Percentiles rank a stretch among this genome's conserved stretches.
phyloP scores from a whole-genome alignment of 1,140 invertebrate genomes.

The Cyclargus thomasi region DNA sequence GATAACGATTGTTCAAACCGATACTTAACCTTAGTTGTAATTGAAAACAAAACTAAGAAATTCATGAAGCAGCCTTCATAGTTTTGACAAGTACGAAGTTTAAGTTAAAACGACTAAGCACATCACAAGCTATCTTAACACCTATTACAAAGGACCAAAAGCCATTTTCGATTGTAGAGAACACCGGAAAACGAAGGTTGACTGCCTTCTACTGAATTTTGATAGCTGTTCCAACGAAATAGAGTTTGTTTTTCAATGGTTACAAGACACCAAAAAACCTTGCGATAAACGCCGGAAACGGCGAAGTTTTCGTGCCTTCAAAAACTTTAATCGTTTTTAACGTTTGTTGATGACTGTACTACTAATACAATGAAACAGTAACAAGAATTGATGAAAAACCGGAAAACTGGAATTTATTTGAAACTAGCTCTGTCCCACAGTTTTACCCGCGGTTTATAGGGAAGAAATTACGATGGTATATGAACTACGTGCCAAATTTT shows the following conservation, averaged over 20 bases:
- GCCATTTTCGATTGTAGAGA: background rate
- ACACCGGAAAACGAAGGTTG: background rate
- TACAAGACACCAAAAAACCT: background rate
- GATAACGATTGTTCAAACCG: background rate
- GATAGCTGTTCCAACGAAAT: background rate
- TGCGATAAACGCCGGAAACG: constrained; percentile 2
- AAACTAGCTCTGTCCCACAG: no score
- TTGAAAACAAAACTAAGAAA: constrained; percentile 1
- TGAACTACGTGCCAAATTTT: no score
- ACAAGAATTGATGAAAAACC: background rate
- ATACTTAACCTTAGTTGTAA: background rate
- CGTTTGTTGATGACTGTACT: background rate
- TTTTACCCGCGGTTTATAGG: no score
- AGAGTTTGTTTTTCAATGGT: background rate
- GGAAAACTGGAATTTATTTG: no score
- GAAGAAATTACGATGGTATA: no score
- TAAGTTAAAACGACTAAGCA: background rate
- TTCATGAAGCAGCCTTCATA: background rate
- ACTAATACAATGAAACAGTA: background rate
- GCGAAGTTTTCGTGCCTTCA: background rate
- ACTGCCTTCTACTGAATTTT: background rate
- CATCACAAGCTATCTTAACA: background rate
- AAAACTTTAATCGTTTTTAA: constrained; percentile 1
- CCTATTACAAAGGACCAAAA: background rate
- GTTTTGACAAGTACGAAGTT: background rate